Conservation (phyloP, 2,888 invertebrate genomes). For the Brachynemurus nebulosus region DNA sequence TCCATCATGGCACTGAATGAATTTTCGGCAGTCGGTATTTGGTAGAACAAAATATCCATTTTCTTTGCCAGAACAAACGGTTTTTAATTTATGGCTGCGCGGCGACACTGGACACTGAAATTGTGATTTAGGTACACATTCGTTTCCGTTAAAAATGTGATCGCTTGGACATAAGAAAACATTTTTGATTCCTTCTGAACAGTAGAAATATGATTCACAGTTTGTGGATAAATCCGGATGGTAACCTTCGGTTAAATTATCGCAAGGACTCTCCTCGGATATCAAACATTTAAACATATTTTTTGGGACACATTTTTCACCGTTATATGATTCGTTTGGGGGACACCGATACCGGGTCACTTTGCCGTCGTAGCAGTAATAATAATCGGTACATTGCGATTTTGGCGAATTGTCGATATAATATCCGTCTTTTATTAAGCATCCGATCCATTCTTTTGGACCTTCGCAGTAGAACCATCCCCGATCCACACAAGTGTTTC, state of each 20-base stretch:
- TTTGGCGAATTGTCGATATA: slow-evolving; percentile 34
- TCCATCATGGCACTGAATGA: slow-evolving; percentile 20
- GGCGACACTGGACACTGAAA: slow-evolving; percentile 31
- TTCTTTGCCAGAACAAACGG: slow-evolving; percentile 20
- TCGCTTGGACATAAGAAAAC: slow-evolving; percentile 41
- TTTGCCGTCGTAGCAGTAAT: slow-evolving; percentile 34
- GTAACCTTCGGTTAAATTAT: slow-evolving; percentile 38
- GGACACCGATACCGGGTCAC: slow-evolving; percentile 33
- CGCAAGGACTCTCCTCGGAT: slow-evolving; percentile 37
- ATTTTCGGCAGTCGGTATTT: slow-evolving; percentile 21
- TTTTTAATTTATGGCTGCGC: slow-evolving; percentile 25
- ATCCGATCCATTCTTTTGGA: slow-evolving; percentile 19
- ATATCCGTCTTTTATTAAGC: slow-evolving; percentile 22
- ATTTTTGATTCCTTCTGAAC: slow-evolving; percentile 40
- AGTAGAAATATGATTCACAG: slow-evolving; percentile 45
- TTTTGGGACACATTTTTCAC: slow-evolving; percentile 31
- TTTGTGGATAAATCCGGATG: slow-evolving; percentile 35
- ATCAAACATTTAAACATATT: slow-evolving; percentile 34
- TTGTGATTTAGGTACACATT: slow-evolving; percentile 32
- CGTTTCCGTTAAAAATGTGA: slow-evolving; percentile 37
- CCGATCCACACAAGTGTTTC: slow-evolving; percentile 28
- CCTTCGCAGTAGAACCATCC: slow-evolving; percentile 19
- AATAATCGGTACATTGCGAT: slow-evolving; percentile 38
- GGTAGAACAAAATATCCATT: slow-evolving; percentile 24
- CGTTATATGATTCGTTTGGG: slow-evolving; percentile 33